Evolutionary conservation across 2,888 invertebrate genomes (phyloP), one percentile per base, ranked within the genome.

Genomic region (Chloromyia formosa): DNA sequence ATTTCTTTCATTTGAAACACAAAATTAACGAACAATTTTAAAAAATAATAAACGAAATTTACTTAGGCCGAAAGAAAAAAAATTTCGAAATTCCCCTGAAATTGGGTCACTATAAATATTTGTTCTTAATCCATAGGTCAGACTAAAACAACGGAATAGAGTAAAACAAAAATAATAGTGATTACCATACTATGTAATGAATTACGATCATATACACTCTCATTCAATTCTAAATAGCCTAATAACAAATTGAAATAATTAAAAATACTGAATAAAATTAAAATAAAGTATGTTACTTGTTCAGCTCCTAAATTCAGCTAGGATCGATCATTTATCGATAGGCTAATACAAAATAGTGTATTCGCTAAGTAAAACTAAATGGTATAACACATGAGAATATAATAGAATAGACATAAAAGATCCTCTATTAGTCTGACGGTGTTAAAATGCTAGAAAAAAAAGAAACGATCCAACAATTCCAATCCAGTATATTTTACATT

Each of bases 181-280:
- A n/a, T n/a, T n/a, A n/a, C n/a, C n/a, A n/a, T n/a, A n/a, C n/a
- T n/a, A n/a, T n/a, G n/a, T n/a, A 71, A 35, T 35, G 7, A 35
- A 35, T 4, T 35, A 35, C 7, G 58, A 56, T 56, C 40, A 35
- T 58, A 49, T 49, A 66, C 62, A 66, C 66, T 62, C 42, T 56
- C 58, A 71, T 71, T 56, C 27, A 69, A 69, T 69, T 71, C 71
- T 71, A 71, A 71, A 71, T 66, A 66, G 66, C 35, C 66, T 18
- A 49, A 66, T 66, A 66, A 66, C 20, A 18, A 18, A 53, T 12
- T 3, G 16, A 53, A 56, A 20, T 20, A 16, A 56, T 16, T 10
- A 56, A 49, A 49, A n/a, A 40, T 35, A 9, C 45, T 35, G 20
- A n/a, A 40, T n/a, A 9, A 22, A 56, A 69, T 20, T 20, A 10